Base-by-base conservation (phyloP, 2,888 invertebrate species). In the Zele albiditarsus region DNA sequence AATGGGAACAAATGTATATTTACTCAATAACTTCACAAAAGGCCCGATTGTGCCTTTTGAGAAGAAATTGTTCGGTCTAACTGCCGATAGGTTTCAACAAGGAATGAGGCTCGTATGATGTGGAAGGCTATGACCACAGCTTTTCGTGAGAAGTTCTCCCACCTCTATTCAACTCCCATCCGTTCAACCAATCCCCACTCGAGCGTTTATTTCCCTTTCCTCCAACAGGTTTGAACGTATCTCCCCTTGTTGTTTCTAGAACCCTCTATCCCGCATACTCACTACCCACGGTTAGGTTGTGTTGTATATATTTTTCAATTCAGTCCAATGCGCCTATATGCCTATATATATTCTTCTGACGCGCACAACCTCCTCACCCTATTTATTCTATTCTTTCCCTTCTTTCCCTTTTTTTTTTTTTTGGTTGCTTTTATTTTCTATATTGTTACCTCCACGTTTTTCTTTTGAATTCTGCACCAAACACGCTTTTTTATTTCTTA, bases 81-180 rank as follows among this genome's bases (percentile, higher is more conserved):
- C 75, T 65, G 60, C 70, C 60, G 60, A 46, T 69, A 53, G 53
- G 81, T 82, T 83, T 83, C 82, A 78, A 81, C 82, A 80, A 79
- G 79, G 84, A 86, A 84, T 86, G 85, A 86, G 82, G 78, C 75
- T 77, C 53, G 68, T 77, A 33, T 79, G 79, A 79, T 79, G 81
- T 82, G 82, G 81, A 81, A 81, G 82, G 81, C 78, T 73, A 62
- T 28, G 23, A 69, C 76, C 76, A 74, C 77, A 73, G 78, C 73
- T 74, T 79, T 80, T 77, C 75, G 76, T 78, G 77, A 20, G n/a
- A 25, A 57, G 58, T 81, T 63, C 75, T 60, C 68, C 74, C 75
- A 67, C 79, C 78, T 38, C 68, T 31, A 60, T 73, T 58, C 65
- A 63, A 74, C 77, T 70, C 71, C 80, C 73, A 75, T 62, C 58